These are phyloP conservation scores for Scomber scombrus DNA, from an alignment of 2,113 vertebrate species.

Conservation along the genomic window DNA sequence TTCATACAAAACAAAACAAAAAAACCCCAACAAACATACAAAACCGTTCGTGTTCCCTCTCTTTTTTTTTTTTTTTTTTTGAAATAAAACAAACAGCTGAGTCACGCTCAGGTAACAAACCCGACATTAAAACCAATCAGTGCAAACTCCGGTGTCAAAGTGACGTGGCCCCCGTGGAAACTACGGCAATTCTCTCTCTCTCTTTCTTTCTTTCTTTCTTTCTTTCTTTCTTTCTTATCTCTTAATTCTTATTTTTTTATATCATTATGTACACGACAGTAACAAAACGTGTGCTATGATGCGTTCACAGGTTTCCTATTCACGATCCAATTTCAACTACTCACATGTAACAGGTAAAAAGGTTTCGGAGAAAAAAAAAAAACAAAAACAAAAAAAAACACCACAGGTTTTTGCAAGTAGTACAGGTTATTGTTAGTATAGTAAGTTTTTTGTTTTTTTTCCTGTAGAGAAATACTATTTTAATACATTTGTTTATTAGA, in stretches of 20 bases:
- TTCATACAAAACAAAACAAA: slow-evolving; percentile 16
- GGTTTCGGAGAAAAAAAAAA: not conserved
- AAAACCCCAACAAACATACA: no score
- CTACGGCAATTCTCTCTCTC: slow-evolving; percentile 3
- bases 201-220: not conserved
- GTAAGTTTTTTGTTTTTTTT: not conserved
- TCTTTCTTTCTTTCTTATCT: no score
- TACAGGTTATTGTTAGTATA: not conserved
- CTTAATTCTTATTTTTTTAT: no score
- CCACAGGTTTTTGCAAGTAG: not conserved
- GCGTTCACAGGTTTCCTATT: not conserved
- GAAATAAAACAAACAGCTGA: not conserved
- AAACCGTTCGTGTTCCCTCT: no score
- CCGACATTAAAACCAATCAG: slow-evolving; percentile 26
- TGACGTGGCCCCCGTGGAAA: slow-evolving; percentile 15
- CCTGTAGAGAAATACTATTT: not conserved
- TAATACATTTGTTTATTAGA: not conserved
- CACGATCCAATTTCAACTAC: not conserved
- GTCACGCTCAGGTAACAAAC: not conserved
- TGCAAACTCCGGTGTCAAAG: slow-evolving; percentile 61
- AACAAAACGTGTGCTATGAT: slow-evolving; percentile 7
- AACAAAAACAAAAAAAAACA: not conserved
- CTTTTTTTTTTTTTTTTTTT: not conserved
- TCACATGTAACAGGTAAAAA: slow-evolving; percentile 34
- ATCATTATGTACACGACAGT: slow-evolving; percentile 5